Base-by-base conservation (phyloP, 2,113 vertebrate genomes). In the Nesoenas mayeri region DNA sequence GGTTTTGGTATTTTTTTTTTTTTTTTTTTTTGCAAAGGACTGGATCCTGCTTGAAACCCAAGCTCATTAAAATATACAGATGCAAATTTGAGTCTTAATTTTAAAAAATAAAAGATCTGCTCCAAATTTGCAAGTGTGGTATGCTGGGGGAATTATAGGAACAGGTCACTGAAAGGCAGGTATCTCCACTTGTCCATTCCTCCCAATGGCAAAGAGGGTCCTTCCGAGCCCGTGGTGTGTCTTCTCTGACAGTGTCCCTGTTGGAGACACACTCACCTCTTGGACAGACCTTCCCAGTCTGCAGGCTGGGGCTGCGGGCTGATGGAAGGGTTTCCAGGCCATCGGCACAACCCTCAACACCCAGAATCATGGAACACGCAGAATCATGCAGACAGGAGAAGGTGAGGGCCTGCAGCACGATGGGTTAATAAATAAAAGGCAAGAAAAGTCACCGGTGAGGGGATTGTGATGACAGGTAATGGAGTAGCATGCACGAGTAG, bases 161-260 rank as follows among this genome's bases (percentile, higher is more conserved):
- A 48, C 11, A 57, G 31, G 10, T 2, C 4, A 24, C 6, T 44
- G 40, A 71, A 58, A 13, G 36, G 14, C 1, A 19, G 8, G 2
- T 83, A 48, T 42, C 48, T 70, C 47, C 62, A 77, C 26, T 50
- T 64, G 56, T 79, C 20, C 8, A 9, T 53, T 79, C 31, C 22
- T 78, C 16, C 36, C 21, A 11, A 11, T 22, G 47, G 24, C 50
- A 77, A 74, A 72, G 31, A 92, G 12, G 3, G 5, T 64, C 31
- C n/a, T 62, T 47, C 57, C 32, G 19, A 67, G 3, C 9, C 1
- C 0, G 9, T 0, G 0, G 1, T 75, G 51, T 78, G 25, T 31
- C 70, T 57, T 0, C 2, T 1, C 16, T 57, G 62, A 17, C 38
- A 58, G 13, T 12, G 24, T 25, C 44, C 56, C 47, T 73, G 28